Base-by-base conservation (phyloP, 2,113 vertebrate species). In the Bucco capensis region DNA sequence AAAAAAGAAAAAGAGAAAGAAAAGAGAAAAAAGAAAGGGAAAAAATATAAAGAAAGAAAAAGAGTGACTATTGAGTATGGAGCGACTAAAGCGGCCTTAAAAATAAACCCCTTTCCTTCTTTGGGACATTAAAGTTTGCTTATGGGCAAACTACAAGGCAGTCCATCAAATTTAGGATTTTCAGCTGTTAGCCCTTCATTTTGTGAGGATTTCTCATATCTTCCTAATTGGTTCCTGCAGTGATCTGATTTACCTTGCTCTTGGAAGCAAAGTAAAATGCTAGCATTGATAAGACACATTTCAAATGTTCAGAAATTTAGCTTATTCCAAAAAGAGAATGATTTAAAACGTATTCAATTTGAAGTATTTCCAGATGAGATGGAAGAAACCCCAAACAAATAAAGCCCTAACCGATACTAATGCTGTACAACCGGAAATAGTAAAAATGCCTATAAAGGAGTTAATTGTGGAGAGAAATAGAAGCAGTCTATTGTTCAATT, bases 1-100 rank as follows among this genome's bases (percentile, higher is more conserved):
- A n/a, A 25, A 2, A 31, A 23, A 46, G 12, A 35, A 12, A 15
- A 3, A 10, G 9, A 5, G 6, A 46, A 3, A 6, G 1, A 27
- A 35, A 86, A 76, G 75, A 90, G n/a, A 19, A 66, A 19, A 27
- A 50, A 40, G 10, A 12, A 10, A 9, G 8, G 30, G 8, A 7
- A 28, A 14, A 2, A n/a, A 25, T 19, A 5, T 31, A 6, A 13
- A 5, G 4, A 12, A 50, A 33, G 30, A 27, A 47, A 46, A 47
- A 38, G 14, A 54, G 14, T 11, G 17, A 79, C 28, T 38, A 1
- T 44, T 65, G 1, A 31, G 2, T 61, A 22, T 31, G 23, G 31
- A 50, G 46, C 46, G 10, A 22, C 11, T 42, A 50, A 62, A 27
- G 33, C 19, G 71, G 10, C 53, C 35, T 86, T 83, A 15, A 50